These are phyloP conservation scores for Onychomys torridus DNA, from an alignment of 2,797 vertebrate genomes.

Conservation along the genomic window DNA sequence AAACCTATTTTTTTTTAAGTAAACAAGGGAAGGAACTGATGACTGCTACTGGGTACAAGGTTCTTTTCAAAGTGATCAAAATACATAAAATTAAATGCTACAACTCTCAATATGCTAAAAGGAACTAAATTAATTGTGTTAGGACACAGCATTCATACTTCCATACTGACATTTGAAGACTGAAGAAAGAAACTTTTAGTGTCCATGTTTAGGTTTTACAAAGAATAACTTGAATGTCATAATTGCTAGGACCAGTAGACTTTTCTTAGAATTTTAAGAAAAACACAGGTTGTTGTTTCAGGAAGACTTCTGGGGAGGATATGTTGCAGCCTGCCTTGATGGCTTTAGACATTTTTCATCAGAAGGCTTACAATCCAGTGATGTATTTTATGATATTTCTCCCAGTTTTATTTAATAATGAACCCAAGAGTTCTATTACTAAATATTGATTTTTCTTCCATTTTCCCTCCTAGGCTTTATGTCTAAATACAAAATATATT, in stretches of 20 bases:
- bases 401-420: conserved; percentile 62
- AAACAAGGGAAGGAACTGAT: too few species aligned
- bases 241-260: neutral
- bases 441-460: conserved; percentile 64
- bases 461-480: conserved; percentile 54
- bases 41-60: neutral
- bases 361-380: conserved; percentile 13
- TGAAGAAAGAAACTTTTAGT: neutral
- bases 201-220: neutral
- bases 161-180: neutral
- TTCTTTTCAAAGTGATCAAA: neutral
- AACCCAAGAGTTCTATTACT: conserved; percentile 52
- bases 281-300: neutral
- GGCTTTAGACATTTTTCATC: conserved; percentile 27
- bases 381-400: conserved; percentile 67
- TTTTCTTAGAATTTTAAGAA: conserved; percentile 17
- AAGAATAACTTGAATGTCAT: conserved; percentile 13
- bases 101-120: neutral
- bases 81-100: conserved; percentile 1
- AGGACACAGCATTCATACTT: neutral
- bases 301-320: neutral
- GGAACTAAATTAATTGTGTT: neutral
- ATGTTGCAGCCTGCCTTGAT: neutral
- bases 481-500: conserved; percentile 52
- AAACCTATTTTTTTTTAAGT: neutral